Percentiles rank a stretch among this genome's conserved stretches.
These are phyloP conservation scores for Gisinianus flammeolus DNA, from an alignment of 2,888 invertebrate genomes.

Conservation along the genomic window DNA sequence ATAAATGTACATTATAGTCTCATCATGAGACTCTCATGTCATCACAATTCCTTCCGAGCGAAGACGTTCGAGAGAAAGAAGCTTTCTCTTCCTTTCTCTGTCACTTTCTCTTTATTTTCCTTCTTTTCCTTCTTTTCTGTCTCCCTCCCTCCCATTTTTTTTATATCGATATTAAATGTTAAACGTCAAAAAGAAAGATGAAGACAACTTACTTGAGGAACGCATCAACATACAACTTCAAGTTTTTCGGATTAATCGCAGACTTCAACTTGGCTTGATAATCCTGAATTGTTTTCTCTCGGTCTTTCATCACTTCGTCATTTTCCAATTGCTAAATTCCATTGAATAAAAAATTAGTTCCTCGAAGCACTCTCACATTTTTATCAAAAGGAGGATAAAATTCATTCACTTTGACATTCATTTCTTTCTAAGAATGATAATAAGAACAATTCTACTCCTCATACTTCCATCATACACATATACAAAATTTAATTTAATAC, in stretches of 20 bases:
- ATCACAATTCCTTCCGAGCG: too few species aligned
- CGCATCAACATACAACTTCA: slow-evolving; percentile 80
- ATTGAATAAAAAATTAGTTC: not conserved
- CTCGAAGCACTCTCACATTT: not conserved
- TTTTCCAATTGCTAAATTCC: slow-evolving; percentile 67
- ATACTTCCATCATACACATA: too few species aligned
- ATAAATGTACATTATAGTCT: not conserved
- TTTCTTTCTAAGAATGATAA: not conserved
- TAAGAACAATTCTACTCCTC: not conserved
- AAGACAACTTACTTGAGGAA: slow-evolving; percentile 75
- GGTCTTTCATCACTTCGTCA: slow-evolving; percentile 68
- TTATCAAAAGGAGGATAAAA: not conserved
- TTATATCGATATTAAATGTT: not conserved
- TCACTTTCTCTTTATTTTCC: not conserved
- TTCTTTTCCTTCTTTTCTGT: not conserved
- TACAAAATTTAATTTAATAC: not conserved
- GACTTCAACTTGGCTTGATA: slow-evolving; percentile 76
- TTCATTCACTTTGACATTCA: not conserved
- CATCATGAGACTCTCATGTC: not conserved
- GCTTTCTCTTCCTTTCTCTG: not conserved
- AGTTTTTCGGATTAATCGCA: slow-evolving; percentile 79
- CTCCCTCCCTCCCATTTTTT: not conserved
- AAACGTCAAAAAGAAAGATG: slow-evolving; percentile 11
- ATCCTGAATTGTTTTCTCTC: slow-evolving; percentile 76
- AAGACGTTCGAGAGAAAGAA: too few species aligned